phyloP scores from a whole-genome alignment of 2,888 invertebrate species.

The Luffia ferchaultella region DNA sequence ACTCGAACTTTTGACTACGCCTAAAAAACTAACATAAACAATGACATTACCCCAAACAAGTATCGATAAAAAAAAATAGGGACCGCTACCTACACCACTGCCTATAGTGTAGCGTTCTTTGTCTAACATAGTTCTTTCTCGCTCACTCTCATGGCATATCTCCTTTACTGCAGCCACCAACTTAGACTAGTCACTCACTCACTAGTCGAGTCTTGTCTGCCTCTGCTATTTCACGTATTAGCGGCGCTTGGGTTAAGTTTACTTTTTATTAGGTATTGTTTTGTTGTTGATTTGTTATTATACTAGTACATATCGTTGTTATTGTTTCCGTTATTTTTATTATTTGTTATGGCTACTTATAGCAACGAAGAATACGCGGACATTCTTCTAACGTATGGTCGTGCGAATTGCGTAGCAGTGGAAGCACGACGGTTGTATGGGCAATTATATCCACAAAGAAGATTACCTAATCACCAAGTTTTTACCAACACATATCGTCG shows the following conservation, averaged over 20 bases:
- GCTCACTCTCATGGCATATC: background rate
- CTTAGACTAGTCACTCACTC: background rate
- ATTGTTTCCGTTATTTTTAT: background rate
- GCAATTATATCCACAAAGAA: background rate
- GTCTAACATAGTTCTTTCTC: background rate
- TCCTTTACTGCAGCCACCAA: background rate
- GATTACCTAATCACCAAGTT: background rate
- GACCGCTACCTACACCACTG: background rate
- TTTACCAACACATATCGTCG: background rate
- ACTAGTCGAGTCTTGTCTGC: background rate
- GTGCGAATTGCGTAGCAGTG: background rate
- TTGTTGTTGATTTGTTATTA: background rate
- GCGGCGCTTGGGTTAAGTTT: background rate
- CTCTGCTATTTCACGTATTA: background rate
- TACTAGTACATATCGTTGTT: background rate
- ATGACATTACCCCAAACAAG: background rate
- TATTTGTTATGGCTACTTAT: background rate
- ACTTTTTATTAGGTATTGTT: background rate
- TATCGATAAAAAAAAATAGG: background rate
- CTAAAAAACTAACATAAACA: background rate
- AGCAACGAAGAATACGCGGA: background rate
- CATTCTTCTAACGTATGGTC: background rate
- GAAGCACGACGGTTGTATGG: background rate
- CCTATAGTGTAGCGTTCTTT: background rate
- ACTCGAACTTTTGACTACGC: background rate